These are phyloP conservation scores for Geotrypetes seraphini DNA, from an alignment of 2,797 vertebrate species.

Conservation along the genomic window DNA sequence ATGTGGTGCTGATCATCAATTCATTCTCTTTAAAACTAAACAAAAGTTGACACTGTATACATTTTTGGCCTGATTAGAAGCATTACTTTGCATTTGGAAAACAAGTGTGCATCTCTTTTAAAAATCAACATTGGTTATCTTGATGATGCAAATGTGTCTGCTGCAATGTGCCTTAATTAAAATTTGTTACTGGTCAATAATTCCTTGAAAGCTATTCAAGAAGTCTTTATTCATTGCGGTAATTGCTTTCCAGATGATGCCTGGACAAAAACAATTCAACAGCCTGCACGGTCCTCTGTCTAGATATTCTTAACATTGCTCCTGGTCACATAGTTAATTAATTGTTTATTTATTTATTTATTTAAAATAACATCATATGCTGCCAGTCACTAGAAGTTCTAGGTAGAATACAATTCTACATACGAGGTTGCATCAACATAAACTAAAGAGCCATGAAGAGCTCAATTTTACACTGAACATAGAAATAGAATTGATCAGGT, in stretches of 20 bases:
- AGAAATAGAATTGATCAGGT: too few species aligned
- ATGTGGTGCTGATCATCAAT: background rate
- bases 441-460: too few species aligned
- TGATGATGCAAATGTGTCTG: slow-evolving; percentile 65
- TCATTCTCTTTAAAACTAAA: background rate
- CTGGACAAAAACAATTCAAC: slow-evolving; percentile 36
- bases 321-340: too few species aligned
- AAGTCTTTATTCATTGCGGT: slow-evolving; percentile 60
- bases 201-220: slow-evolving; percentile 71
- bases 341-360: too few species aligned
- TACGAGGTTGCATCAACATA: too few species aligned
- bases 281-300: slow-evolving; percentile 23
- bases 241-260: slow-evolving; percentile 60
- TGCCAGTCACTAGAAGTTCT: too few species aligned
- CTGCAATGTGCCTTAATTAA: slow-evolving; percentile 71
- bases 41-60: rapidly evolving
- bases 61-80: background rate
- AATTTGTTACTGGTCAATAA: slow-evolving; percentile 70
- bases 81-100: background rate
- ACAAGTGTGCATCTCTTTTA: slow-evolving; percentile 13
- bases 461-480: too few species aligned
- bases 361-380: too few species aligned
- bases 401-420: too few species aligned
- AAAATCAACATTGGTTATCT: slow-evolving; percentile 43
- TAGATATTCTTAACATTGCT: slow-evolving; percentile 16